phyloP scores from a whole-genome alignment of 2,113 vertebrate genomes.

The Puma concolor region DNA sequence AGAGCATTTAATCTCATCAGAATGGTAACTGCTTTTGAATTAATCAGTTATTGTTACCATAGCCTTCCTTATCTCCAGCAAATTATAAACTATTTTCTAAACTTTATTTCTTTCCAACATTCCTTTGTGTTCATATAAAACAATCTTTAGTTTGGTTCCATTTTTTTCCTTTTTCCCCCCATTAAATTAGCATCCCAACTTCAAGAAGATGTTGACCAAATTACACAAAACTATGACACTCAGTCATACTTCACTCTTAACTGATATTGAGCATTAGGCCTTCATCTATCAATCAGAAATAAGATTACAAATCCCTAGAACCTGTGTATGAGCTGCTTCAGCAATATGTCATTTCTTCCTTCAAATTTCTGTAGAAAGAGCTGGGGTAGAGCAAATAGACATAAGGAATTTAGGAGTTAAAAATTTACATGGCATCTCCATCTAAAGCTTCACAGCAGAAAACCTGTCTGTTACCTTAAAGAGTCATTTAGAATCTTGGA shows the following conservation, averaged over 20 bases:
- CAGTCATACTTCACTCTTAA: neutral
- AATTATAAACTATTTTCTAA: neutral
- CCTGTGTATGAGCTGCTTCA: neutral
- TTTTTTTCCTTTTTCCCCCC: neutral
- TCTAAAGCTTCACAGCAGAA: neutral
- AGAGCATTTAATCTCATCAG: neutral
- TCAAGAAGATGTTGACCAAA: neutral
- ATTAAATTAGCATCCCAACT: slow-evolving; percentile 6
- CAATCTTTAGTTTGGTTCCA: neutral
- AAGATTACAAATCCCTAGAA: neutral
- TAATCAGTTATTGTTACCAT: neutral
- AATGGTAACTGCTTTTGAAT: neutral
- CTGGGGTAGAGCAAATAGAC: neutral
- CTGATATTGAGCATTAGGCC: neutral
- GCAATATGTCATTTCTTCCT: neutral
- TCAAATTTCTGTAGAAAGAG: neutral
- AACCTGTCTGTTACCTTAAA: neutral
- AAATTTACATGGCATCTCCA: neutral
- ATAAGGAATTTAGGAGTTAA: neutral
- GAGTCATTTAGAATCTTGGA: neutral
- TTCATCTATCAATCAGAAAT: neutral
- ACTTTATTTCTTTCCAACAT: neutral
- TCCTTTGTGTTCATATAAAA: slow-evolving; percentile 11
- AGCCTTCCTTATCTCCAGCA: neutral
- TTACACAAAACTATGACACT: neutral